A percentile compares a stretch with the other conserved stretches of the same genome.
phyloP scores from a whole-genome alignment of 2,113 vertebrate genomes.

The Elephantulus edwardii region DNA sequence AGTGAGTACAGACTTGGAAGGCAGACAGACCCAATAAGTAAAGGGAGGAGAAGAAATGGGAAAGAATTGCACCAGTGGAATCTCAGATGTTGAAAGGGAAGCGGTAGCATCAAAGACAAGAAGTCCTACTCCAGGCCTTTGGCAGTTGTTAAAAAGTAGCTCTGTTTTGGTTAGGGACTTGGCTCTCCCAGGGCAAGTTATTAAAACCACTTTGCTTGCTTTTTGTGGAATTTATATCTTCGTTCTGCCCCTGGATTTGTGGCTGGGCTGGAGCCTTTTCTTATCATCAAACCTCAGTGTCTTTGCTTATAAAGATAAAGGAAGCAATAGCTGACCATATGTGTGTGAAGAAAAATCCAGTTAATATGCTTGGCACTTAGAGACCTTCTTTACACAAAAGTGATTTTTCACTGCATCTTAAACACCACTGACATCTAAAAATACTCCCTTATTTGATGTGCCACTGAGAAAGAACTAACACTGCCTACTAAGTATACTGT shows the following conservation, averaged over 20 bases:
- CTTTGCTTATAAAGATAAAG: neutral
- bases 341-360: fast-evolving
- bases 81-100: neutral
- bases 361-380: neutral
- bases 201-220: neutral
- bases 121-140: neutral
- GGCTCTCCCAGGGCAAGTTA: neutral
- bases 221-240: neutral
- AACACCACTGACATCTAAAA: neutral
- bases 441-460: neutral
- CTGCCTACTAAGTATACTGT: fast-evolving
- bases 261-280: too few relatives aligned
- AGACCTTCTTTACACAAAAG: neutral
- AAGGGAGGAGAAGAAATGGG: neutral
- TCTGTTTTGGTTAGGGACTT: neutral
- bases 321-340: fast-evolving
- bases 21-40: neutral
- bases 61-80: neutral
- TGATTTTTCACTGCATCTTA: neutral
- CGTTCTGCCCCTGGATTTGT: neutral
- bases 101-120: neutral
- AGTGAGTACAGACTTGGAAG: neutral
- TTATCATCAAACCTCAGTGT: neutral
- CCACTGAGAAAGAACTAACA: neutral
- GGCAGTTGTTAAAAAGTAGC: neutral